Evolutionary conservation across 92 coral and sea anemone genomes (phyloP), one percentile per base, ranked within the genome.

Genomic region (Umimayanthus chanpuru): DNA sequence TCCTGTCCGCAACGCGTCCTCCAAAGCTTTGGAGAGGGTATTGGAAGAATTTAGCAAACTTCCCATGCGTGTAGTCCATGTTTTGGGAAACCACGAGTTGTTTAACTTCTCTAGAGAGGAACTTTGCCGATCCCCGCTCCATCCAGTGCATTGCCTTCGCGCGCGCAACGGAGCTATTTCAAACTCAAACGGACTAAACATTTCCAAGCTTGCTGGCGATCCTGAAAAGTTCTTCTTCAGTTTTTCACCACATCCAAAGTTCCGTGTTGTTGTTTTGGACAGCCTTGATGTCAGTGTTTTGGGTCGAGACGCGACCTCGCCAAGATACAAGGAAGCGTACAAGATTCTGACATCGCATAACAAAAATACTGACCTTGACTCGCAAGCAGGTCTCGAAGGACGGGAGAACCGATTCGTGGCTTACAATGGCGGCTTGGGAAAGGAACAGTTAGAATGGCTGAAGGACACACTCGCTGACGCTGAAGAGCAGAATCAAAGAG

Each of bases 41-140:
- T 30, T 94, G 80, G 79, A 89, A 20, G 97, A 91, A 80, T 92
- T 94, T 72, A 90, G 86, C 75, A 88, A 81, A 23, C 90, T 92
- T 29, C 88, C 90, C 4, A 90, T 38, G 28, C 93, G 90, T 10
- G 93, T 92, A 7, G 53, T 91, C 5, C 97, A 94, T 73, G 93
- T 92, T 76, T 68, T 94, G 15, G 97, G 97, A 38, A 94, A 94
- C 58, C 97, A 94, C 39, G 97, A 94, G 80, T 90, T 94, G 4
- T 89, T 84, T 38, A 94, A 94, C 88, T 92, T 94, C 67, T 67
- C 86, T 15, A 90, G 97, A 36, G 80, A 77, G 2, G 93, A 94
- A 29, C 91, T 94, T 20, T 73, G 80, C 21, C 85, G 68, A 16
- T 77, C 93, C 4, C 64, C 79, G 66, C 91, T 94, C 44, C 89